Evolutionary conservation across 1,140 invertebrate genomes (phyloP), one percentile per base, ranked within the genome.

Genomic region (Plodia interpunctella): DNA sequence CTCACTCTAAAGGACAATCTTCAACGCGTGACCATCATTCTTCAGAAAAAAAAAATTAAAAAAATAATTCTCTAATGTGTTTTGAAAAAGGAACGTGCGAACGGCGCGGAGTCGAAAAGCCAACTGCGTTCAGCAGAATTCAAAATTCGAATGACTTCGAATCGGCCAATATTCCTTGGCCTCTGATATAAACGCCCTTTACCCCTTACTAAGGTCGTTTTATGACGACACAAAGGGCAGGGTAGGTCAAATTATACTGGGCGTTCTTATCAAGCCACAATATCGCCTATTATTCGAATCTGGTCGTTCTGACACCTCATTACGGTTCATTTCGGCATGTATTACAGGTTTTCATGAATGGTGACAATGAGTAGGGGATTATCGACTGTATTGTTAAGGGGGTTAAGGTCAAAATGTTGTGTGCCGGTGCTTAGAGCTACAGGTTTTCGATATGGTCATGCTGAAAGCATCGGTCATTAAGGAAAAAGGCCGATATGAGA

Each of bases 391-490:
- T 55, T 5, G 0, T 0, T 0, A 25, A 3, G 0, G 0, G 0
- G 0, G 49, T 80, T 77, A 62, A 59, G 67, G 65, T 21, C n/a
- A 62, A 18, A 58, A 61, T 76, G 0, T 38, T n/a, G 17, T 71
- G 63, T 0, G 13, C 0, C 13, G 15, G 30, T 57, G 58, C 56
- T 73, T 59, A 86, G 78, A 82, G 79, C 83, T 77, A 86, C 83
- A 86, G 80, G 83, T 85, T 74, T 32, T 78, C 78, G 74, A 81
- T 85, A 81, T 78, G 68, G 81, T 80, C 67, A 65, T 75, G 76
- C 77, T 81, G 80, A 78, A 83, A 85, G 76, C 49, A 66, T 49
- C 57, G 30, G 56, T 28, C 17, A 28, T 18, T 18, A 8, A 32
- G 11, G 56, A 13, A 66, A 21, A 76, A 65, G 3, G 50, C 17